Evolutionary conservation across 1,140 invertebrate species (phyloP).

Genomic region (Phocides pigmalion): DNA sequence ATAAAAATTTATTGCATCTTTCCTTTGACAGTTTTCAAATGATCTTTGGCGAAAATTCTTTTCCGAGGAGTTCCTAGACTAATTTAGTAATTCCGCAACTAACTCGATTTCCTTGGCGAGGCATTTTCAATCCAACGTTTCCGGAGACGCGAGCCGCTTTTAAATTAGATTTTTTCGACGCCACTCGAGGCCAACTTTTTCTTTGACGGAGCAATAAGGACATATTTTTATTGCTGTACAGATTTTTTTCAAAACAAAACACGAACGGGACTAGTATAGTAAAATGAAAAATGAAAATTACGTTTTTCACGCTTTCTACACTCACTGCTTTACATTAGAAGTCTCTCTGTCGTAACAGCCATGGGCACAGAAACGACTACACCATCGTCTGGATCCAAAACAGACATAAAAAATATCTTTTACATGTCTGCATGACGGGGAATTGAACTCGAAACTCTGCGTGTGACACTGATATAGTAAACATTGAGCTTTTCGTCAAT

Average conservation of each 20-base stretch:
- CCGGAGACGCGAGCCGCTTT: conserved; percentile 34
- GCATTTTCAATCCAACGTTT: conserved; percentile 47
- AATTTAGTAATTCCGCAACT: conserved; percentile 49
- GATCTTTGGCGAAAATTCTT: conserved; percentile 18
- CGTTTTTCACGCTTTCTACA: no score
- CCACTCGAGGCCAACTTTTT: conserved; percentile 34
- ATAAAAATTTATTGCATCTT: conserved; percentile 5
- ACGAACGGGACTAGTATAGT: background rate
- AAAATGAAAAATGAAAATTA: no score
- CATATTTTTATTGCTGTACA: conserved; percentile 21
- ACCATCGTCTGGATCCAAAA: no score
- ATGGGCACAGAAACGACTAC: no score
- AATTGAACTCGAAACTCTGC: no score
- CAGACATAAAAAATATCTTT: no score
- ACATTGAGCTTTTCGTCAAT: no score
- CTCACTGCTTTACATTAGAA: no score
- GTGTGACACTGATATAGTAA: no score
- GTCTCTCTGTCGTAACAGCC: no score
- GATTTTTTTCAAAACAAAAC: background rate
- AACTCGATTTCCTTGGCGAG: conserved; percentile 52
- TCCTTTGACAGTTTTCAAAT: background rate
- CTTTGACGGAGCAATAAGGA: conserved; percentile 16
- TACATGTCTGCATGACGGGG: no score
- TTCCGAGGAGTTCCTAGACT: conserved; percentile 19
- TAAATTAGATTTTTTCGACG: conserved; percentile 45